Conservation (phyloP, 2,888 invertebrate species). For the Heliothis peltigera region DNA sequence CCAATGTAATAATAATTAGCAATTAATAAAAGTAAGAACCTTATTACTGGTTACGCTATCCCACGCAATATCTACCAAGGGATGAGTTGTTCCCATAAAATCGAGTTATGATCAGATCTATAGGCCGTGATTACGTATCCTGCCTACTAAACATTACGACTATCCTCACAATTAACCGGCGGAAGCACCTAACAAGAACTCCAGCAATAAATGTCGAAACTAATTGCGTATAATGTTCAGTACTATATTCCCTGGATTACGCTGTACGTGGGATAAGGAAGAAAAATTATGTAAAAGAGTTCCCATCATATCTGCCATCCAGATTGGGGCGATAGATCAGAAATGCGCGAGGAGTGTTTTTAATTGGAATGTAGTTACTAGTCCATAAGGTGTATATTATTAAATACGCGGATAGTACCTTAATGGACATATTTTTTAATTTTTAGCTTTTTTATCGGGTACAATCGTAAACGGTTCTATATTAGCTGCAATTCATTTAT, state of each 20-base stretch:
- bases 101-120: slow-evolving; percentile 56
- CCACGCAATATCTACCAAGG: slow-evolving; percentile 39
- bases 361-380: not conserved
- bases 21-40: slow-evolving; percentile 11
- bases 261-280: slow-evolving; percentile 2
- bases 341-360: not conserved
- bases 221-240: slow-evolving; percentile 35
- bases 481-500: too few relatives aligned
- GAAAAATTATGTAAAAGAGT: slow-evolving; percentile 1
- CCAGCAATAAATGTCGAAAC: slow-evolving; percentile 49
- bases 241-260: slow-evolving; percentile 11
- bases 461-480: too few relatives aligned
- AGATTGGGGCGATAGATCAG: not conserved
- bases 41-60: slow-evolving; percentile 38
- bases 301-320: slow-evolving; percentile 13
- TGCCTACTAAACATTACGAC: slow-evolving; percentile 38
- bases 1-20: not conserved
- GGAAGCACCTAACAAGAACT: slow-evolving; percentile 53
- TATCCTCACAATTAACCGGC: slow-evolving; percentile 55
- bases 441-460: too few relatives aligned
- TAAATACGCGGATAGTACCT: not conserved
- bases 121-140: slow-evolving; percentile 54
- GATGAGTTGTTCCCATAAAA: slow-evolving; percentile 47
- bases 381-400: not conserved
- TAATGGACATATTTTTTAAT: too few relatives aligned